A percentile compares a stretch with the other conserved stretches of the same genome.
Conservation (phyloP, 2,113 vertebrate species). For the Microcebus tavaratra region DNA sequence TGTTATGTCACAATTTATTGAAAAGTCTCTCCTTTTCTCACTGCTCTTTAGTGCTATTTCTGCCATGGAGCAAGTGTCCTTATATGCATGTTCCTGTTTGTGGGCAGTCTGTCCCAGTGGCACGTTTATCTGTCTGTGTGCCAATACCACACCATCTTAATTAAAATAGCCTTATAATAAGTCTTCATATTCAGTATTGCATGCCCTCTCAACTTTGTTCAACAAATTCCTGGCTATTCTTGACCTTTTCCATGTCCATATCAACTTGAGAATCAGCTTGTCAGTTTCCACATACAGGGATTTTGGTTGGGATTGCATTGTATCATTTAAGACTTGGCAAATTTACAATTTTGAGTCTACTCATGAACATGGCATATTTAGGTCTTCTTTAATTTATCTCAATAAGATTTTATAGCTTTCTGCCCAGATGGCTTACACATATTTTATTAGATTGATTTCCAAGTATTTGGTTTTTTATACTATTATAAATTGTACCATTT, state of each 20-base stretch:
- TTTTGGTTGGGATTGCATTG: not conserved
- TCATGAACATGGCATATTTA: not conserved
- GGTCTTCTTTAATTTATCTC: slow-evolving; percentile 3
- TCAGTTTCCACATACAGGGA: not conserved
- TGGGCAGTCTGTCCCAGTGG: not conserved
- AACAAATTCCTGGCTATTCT: not conserved
- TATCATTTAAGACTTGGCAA: not conserved
- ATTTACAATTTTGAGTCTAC: not conserved
- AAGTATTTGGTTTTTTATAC: not conserved
- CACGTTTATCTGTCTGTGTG: not conserved
- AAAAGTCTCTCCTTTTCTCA: not conserved
- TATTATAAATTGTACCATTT: not conserved
- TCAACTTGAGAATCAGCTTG: slow-evolving; percentile 12
- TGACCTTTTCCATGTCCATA: not conserved
- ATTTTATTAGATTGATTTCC: slow-evolving; percentile 5
- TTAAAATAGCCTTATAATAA: not conserved
- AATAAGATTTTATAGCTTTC: not conserved
- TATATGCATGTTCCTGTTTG: not conserved
- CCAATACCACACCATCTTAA: not conserved
- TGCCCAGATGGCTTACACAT: not conserved
- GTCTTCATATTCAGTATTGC: not conserved
- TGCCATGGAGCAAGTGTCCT: not conserved
- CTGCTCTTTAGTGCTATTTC: not conserved
- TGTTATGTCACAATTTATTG: not conserved
- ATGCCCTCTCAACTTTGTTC: not conserved